Percentiles rank a stretch among this genome's conserved stretches.
These are phyloP conservation scores for Anas platyrhynchos DNA, from an alignment of 2,113 vertebrate genomes.

Conservation along the genomic window DNA sequence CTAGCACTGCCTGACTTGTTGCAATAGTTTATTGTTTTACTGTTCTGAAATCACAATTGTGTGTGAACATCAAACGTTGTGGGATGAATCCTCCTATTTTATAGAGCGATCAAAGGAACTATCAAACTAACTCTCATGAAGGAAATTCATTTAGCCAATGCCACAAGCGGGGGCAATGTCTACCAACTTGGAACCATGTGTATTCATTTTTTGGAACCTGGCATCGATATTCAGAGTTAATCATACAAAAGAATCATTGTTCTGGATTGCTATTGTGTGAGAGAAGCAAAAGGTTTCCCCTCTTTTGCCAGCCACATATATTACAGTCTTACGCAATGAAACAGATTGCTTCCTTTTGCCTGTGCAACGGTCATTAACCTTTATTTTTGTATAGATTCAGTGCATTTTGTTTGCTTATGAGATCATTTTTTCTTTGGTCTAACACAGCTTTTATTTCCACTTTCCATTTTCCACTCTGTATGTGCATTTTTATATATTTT, in stretches of 20 bases:
- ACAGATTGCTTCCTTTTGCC: constrained; percentile 35
- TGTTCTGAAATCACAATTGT: not conserved
- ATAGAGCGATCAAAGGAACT: not conserved
- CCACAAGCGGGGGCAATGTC: not conserved
- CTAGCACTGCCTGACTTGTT: not conserved
- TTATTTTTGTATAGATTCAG: constrained; percentile 40
- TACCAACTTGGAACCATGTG: not conserved
- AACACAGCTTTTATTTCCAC: not conserved
- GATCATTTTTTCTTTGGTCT: constrained; percentile 1
- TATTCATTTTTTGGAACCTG: constrained; percentile 6
- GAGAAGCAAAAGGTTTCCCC: not conserved
- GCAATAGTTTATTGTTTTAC: not conserved
- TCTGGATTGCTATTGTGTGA: not conserved
- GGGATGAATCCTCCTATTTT: not conserved
- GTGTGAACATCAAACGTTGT: not conserved
- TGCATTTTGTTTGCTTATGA: constrained; percentile 19
- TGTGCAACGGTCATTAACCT: constrained; percentile 9
- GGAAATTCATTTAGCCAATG: not conserved
- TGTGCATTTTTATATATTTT: not conserved
- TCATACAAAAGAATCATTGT: not conserved
- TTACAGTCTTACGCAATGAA: constrained; percentile 17
- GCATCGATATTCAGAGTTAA: not conserved
- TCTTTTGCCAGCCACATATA: not conserved
- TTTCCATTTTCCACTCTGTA: not conserved
- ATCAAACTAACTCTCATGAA: not conserved